These are phyloP conservation scores for Stegodyphus dumicola DNA, from an alignment of 1,140 invertebrate species.

Conservation along the genomic window DNA sequence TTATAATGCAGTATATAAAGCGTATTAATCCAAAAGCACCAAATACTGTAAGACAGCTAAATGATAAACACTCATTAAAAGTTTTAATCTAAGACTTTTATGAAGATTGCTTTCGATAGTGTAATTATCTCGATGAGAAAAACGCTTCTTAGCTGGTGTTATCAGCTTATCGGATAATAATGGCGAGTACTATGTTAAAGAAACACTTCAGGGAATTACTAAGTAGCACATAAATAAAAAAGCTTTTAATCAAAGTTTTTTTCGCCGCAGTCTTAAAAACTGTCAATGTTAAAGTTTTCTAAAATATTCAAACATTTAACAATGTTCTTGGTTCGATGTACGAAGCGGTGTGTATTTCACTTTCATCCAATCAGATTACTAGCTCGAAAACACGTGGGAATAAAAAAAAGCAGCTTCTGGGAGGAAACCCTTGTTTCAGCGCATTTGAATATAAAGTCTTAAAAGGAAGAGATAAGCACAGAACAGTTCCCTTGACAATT, in stretches of 20 bases:
- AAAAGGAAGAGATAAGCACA: no score
- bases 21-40: not conserved
- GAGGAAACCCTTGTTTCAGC: no score
- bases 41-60: constrained; percentile 19
- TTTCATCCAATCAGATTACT: no score
- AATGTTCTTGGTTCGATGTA: no score
- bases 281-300: not conserved
- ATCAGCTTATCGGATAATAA: constrained; percentile 35
- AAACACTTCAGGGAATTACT: not conserved
- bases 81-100: constrained; percentile 23
- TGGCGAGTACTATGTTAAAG: not conserved
- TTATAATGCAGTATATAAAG: no score
- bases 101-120: constrained; percentile 27
- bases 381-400: no score
- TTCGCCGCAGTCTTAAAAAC: constrained; percentile 4
- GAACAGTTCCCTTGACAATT: no score
- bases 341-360: no score
- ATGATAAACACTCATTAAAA: constrained; percentile 42
- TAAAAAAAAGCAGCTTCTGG: no score
- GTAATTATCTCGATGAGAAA: constrained; percentile 31
- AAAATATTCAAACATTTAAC: not conserved
- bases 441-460: no score
- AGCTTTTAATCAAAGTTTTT: constrained; percentile 2
- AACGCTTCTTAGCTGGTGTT: constrained; percentile 19
- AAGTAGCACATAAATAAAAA: not conserved